Conservation (phyloP, 2,113 vertebrate genomes). For the Tenebrosternarchus preto region DNA sequence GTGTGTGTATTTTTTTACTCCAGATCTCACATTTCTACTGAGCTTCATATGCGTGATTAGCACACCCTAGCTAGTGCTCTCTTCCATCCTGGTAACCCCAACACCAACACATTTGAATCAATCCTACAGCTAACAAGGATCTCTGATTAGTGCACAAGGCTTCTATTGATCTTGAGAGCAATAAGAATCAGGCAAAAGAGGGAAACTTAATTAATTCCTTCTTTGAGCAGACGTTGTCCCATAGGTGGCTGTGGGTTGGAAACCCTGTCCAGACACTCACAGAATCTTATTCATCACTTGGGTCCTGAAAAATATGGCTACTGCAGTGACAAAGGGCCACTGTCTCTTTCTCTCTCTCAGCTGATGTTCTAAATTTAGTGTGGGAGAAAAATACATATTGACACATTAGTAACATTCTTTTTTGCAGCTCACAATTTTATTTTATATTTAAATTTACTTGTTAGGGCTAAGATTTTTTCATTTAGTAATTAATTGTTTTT, state of each 20-base stretch:
- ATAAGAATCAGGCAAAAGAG: constrained; percentile 41
- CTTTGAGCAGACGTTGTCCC: constrained; percentile 16
- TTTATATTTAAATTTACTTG: background rate
- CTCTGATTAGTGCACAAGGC: constrained; percentile 41
- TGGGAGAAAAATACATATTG: constrained; percentile 14
- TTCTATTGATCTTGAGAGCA: constrained; percentile 47
- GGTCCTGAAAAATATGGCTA: background rate
- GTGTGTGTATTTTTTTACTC: background rate
- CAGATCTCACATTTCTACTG: background rate
- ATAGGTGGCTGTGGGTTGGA: constrained; percentile 23
- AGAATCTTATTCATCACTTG: constrained; percentile 40
- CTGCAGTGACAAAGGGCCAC: constrained; percentile 4
- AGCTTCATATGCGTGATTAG: background rate
- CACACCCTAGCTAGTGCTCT: background rate
- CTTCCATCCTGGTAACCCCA: constrained; percentile 17
- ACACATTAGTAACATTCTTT: background rate
- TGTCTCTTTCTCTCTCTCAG: background rate
- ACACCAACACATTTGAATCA: constrained; percentile 43
- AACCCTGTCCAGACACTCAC: constrained; percentile 14
- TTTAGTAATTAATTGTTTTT: background rate
- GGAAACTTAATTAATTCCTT: constrained; percentile 50
- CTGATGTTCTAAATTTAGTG: background rate
- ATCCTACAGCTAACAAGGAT: constrained; percentile 29
- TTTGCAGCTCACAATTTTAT: background rate
- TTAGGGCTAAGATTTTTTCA: background rate